Evolutionary conservation across 2,113 vertebrate species (phyloP).

Genomic region (Forbesichthys papilliferus): DNA sequence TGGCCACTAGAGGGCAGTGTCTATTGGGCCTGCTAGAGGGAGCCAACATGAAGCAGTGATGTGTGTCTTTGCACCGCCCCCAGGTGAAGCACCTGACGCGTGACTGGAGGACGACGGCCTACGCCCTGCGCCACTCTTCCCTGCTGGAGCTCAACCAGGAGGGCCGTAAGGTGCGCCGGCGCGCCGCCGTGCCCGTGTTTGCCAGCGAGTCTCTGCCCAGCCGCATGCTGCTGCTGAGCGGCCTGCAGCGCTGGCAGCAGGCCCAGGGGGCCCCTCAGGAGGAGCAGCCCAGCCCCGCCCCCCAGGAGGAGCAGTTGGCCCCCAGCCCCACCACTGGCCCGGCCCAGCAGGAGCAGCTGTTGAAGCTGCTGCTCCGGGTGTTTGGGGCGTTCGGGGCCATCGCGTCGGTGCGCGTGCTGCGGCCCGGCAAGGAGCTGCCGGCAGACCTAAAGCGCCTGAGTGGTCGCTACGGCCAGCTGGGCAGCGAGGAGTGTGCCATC

Average conservation of each 20-base stretch:
- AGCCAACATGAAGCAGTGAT: no score
- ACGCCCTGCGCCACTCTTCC: constrained; percentile 86
- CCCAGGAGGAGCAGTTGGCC: constrained; percentile 58
- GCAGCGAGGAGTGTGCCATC: constrained; percentile 89
- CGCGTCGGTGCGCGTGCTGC: constrained; percentile 89
- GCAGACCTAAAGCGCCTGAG: constrained; percentile 89
- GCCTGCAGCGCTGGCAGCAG: constrained; percentile 82
- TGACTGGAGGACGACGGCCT: constrained; percentile 95
- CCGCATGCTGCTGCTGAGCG: constrained; percentile 92
- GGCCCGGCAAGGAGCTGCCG: constrained; percentile 89
- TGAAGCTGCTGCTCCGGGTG: constrained; percentile 92
- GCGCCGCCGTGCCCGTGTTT: constrained; percentile 86
- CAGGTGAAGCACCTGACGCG: constrained; percentile 96
- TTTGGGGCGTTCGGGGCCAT: constrained; percentile 89
- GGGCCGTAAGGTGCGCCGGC: constrained; percentile 89
- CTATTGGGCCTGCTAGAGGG: no score
- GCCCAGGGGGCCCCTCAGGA: constrained; percentile 60
- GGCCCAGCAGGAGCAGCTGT: constrained; percentile 85
- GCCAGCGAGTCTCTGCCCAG: constrained; percentile 92
- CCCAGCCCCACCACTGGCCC: constrained; percentile 53
- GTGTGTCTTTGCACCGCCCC: neutral
- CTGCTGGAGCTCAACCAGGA: constrained; percentile 90
- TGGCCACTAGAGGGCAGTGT: no score
- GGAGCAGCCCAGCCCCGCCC: neutral
- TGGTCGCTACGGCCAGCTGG: constrained; percentile 85